phyloP scores from a whole-genome alignment of 2,797 vertebrate genomes.

The Falco cherrug region DNA sequence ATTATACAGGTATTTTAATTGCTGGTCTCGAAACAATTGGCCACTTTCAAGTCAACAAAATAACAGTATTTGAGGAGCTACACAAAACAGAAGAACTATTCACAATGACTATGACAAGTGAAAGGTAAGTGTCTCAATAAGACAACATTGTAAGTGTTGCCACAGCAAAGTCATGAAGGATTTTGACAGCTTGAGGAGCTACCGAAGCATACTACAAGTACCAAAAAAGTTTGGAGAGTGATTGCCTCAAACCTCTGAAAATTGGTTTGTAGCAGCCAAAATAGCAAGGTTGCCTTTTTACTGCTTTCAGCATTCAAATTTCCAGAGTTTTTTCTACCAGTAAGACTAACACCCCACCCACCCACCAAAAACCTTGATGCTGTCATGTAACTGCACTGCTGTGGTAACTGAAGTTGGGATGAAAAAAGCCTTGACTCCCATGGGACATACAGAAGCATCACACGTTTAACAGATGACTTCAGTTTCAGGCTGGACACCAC shows the following conservation, averaged over 20 bases:
- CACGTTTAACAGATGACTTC: not conserved
- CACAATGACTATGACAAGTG: not conserved
- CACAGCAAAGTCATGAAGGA: not conserved
- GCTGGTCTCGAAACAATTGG: not conserved
- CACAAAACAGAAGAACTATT: not conserved
- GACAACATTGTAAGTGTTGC: not conserved
- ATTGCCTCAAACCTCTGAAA: not conserved
- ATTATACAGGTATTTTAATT: not conserved
- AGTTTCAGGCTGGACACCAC: not conserved
- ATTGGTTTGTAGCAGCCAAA: not conserved
- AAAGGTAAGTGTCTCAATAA: not conserved
- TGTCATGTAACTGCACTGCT: not conserved
- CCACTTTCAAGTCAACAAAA: not conserved
- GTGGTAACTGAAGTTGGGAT: accelerated
- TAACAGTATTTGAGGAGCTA: not conserved
- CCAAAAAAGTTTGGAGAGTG: not conserved
- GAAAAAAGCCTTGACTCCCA: not conserved
- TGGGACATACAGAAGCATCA: not conserved
- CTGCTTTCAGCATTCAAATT: not conserved
- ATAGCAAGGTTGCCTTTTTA: not conserved
- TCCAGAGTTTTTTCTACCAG: not conserved
- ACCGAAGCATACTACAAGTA: not conserved
- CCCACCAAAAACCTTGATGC: not conserved
- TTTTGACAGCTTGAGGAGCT: not conserved
- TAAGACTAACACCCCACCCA: not conserved